Conservation (phyloP, 2,113 vertebrate genomes). For the Cranoglanis bouderius region DNA sequence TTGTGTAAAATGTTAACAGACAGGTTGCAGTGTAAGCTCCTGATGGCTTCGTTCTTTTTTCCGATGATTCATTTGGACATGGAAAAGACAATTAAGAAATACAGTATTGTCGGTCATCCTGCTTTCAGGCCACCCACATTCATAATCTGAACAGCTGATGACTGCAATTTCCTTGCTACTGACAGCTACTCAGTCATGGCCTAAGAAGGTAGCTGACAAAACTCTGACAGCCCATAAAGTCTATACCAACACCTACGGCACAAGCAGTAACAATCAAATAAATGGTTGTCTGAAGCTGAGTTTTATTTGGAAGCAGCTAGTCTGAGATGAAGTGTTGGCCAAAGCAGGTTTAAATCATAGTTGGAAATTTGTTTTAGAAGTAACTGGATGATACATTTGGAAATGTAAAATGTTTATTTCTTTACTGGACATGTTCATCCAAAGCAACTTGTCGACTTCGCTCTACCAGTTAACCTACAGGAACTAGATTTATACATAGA, state of each 20-base stretch:
- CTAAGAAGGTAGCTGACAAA: not conserved
- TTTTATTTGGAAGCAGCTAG: not conserved
- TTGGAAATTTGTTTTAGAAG: not conserved
- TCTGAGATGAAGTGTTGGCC: not conserved
- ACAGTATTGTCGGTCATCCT: not conserved
- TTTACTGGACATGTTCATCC: too few species aligned
- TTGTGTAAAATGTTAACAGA: not conserved
- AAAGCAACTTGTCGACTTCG: not conserved
- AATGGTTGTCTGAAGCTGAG: not conserved
- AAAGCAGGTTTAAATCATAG: not conserved
- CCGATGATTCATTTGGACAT: not conserved
- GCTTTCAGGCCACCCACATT: not conserved
- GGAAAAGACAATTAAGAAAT: slow-evolving; percentile 11
- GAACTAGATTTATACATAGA: not conserved
- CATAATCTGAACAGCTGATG: not conserved
- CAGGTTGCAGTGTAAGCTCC: not conserved
- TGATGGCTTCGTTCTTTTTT: not conserved
- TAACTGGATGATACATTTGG: not conserved
- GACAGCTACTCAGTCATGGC: slow-evolving; percentile 6
- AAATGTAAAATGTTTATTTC: not conserved
- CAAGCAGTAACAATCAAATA: not conserved
- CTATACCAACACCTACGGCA: not conserved
- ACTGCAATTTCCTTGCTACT: not conserved
- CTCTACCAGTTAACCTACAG: not conserved
- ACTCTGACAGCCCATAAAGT: not conserved